phyloP scores from a whole-genome alignment of 2,888 invertebrate species.

The Drosophila ezoana region DNA sequence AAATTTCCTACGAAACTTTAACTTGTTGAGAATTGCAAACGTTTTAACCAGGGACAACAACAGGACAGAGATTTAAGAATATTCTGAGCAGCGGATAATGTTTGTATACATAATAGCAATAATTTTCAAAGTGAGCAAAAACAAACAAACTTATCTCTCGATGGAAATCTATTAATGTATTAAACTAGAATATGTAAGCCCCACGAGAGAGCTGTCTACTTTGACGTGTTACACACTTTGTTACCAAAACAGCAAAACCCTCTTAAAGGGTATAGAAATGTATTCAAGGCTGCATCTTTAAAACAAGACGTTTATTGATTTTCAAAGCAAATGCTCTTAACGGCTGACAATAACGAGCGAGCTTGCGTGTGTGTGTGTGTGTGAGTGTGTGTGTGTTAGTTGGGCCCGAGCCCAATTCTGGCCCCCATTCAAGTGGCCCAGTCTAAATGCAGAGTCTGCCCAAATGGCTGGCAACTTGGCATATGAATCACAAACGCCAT shows the following conservation, averaged over 20 bases:
- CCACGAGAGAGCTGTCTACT: not conserved
- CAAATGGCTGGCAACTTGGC: slow-evolving; percentile 34
- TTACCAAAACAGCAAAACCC: not conserved
- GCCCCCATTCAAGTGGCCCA: slow-evolving; percentile 35
- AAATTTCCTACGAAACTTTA: too few species aligned
- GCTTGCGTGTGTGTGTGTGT: not conserved
- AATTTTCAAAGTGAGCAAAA: too few species aligned
- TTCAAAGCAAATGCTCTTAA: slow-evolving; percentile 46
- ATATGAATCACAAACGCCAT: slow-evolving; percentile 38
- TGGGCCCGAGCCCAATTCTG: slow-evolving; percentile 21
- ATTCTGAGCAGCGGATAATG: too few species aligned
- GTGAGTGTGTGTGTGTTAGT: not conserved
- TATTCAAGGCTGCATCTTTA: slow-evolving; percentile 48
- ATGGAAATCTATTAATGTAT: too few species aligned
- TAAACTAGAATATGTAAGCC: too few species aligned
- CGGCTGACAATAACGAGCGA: slow-evolving; percentile 34
- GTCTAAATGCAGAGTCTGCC: slow-evolving; percentile 32
- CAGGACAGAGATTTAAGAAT: too few species aligned
- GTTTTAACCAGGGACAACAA: too few species aligned
- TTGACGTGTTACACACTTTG: not conserved
- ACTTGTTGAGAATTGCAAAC: too few species aligned
- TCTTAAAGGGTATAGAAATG: slow-evolving; percentile 3
- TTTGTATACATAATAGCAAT: too few species aligned
- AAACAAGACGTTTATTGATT: slow-evolving; percentile 46
- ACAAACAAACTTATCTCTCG: too few species aligned